A percentile compares a stretch with the other conserved stretches of the same genome.
phyloP scores from a whole-genome alignment of 2,797 vertebrate species.

The Gorsachius magnificus region DNA sequence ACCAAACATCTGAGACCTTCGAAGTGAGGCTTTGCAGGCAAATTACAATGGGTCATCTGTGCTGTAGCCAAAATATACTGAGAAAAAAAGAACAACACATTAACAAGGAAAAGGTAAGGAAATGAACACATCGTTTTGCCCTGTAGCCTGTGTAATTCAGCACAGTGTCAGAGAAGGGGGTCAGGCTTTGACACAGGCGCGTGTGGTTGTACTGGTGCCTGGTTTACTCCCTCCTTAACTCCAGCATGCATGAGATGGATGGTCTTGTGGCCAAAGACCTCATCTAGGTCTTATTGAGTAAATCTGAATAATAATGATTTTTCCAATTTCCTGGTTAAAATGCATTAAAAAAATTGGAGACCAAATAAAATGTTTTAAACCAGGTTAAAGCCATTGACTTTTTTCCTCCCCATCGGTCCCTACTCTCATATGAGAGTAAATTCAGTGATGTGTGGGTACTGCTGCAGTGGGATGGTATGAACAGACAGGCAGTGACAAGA shows the following conservation, averaged over 20 bases:
- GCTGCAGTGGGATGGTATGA: background rate
- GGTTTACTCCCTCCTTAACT: background rate
- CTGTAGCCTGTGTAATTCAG: background rate
- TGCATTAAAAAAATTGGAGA: background rate
- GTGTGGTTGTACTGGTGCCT: background rate
- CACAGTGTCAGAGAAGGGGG: background rate
- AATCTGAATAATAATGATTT: background rate
- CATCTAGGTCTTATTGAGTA: background rate
- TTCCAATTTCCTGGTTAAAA: background rate
- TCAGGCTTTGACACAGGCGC: background rate
- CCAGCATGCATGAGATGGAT: background rate
- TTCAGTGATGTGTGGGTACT: background rate
- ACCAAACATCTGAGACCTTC: constrained; percentile 1
- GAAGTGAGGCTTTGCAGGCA: background rate
- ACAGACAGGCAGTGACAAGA: background rate
- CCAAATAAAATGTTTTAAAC: background rate
- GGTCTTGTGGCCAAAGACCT: background rate
- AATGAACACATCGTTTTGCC: background rate
- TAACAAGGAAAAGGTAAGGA: constrained; percentile 48
- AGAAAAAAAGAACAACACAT: background rate
- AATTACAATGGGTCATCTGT: constrained; percentile 27
- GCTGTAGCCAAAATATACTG: constrained; percentile 11
- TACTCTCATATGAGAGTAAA: background rate
- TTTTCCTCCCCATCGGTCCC: background rate
- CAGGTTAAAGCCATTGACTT: background rate